phyloP scores from a whole-genome alignment of 2,113 vertebrate genomes.

The Panthera uncia region DNA sequence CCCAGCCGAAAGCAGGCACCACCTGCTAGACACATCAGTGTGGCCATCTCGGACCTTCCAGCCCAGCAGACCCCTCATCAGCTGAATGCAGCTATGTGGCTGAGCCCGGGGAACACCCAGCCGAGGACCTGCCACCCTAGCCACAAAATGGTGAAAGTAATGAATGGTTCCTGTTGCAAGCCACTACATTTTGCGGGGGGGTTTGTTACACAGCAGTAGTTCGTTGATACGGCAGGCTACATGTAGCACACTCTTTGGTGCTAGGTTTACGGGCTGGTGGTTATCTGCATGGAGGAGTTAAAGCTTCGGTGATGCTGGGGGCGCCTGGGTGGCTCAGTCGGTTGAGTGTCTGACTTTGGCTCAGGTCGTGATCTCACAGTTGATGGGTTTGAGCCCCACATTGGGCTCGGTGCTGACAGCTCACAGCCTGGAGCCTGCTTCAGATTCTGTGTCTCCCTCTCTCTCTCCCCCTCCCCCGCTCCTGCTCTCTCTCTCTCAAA shows the following conservation, averaged over 20 bases:
- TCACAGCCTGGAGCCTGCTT: no score
- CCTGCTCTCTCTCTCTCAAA: no score
- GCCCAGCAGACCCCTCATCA: not conserved
- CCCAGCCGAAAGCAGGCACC: not conserved
- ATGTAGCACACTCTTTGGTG: not conserved
- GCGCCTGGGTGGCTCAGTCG: no score
- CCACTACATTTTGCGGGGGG: not conserved
- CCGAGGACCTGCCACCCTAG: not conserved
- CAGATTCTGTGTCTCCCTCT: no score
- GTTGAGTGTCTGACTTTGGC: no score
- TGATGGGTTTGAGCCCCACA: no score
- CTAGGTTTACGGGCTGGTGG: not conserved
- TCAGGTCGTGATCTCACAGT: no score
- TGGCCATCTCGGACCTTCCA: not conserved
- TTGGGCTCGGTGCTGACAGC: no score
- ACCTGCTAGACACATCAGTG: not conserved
- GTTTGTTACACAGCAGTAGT: not conserved
- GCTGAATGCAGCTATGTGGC: not conserved
- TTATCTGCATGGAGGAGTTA: not conserved
- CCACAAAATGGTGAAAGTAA: not conserved
- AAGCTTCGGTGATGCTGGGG: not conserved
- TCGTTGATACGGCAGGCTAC: not conserved
- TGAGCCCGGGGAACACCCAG: not conserved
- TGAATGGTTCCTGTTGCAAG: not conserved
- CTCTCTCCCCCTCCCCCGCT: no score